Evolutionary conservation across 2,797 vertebrate species (phyloP).

Genomic region (Florisuga fusca): DNA sequence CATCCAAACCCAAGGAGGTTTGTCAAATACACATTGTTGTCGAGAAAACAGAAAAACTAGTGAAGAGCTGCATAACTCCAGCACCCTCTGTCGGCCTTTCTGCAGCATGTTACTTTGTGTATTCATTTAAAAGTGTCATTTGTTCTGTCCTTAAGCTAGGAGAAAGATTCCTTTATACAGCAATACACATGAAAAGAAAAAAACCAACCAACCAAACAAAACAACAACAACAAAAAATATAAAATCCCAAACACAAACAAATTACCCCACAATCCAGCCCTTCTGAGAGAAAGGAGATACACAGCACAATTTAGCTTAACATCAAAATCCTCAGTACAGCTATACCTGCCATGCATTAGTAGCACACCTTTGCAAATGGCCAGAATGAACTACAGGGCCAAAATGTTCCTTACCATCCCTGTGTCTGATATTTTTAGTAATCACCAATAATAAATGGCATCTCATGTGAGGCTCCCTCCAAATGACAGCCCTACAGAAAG

Average conservation of each 20-base stretch:
- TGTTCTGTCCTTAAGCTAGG: not conserved
- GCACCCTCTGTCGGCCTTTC: conserved; percentile 71
- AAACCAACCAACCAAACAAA: too few species aligned
- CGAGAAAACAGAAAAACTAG: not conserved
- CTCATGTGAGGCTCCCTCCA: not conserved
- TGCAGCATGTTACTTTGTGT: not conserved
- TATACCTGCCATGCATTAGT: not conserved
- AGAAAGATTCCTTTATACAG: not conserved
- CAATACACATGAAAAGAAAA: not conserved
- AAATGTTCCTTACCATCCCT: not conserved
- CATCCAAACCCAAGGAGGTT: not conserved
- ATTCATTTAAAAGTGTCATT: not conserved
- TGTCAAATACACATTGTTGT: not conserved
- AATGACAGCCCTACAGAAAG: not conserved
- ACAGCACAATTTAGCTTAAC: not conserved
- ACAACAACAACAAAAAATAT: too few species aligned
- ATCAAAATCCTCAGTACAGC: not conserved
- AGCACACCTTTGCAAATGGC: not conserved
- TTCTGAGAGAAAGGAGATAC: not conserved
- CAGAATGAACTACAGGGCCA: not conserved
- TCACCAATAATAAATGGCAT: not conserved
- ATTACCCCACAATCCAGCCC: not conserved
- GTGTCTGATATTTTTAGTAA: not conserved
- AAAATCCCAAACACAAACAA: not conserved
- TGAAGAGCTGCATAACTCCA: conserved; percentile 15